Conservation (phyloP, 2,888 invertebrate species). For the Troglohyphantes excavatus region DNA sequence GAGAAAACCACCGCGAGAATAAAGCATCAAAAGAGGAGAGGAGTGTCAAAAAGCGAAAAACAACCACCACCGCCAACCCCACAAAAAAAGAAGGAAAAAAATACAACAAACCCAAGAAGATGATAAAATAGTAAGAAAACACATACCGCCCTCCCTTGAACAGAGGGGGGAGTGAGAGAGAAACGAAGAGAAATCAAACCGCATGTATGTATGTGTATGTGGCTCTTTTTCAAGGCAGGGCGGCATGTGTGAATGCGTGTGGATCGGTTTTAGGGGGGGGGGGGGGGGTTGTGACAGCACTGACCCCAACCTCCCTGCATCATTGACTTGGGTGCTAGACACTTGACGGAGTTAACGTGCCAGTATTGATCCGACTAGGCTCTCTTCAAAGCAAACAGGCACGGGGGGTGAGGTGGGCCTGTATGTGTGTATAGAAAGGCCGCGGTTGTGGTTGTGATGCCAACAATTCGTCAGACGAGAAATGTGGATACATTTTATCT, state of each 20-base stretch:
- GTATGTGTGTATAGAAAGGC: slow-evolving; percentile 53
- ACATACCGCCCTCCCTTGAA: no score
- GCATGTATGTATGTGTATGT: slow-evolving; percentile 52
- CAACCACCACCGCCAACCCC: slow-evolving; percentile 36
- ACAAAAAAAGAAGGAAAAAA: slow-evolving; percentile 10
- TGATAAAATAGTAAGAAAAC: slow-evolving; percentile 1
- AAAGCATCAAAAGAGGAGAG: slow-evolving; percentile 75
- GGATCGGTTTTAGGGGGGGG: slow-evolving; percentile 47
- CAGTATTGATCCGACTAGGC: slow-evolving; percentile 75
- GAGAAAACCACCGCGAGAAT: slow-evolving; percentile 74
- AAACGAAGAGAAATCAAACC: slow-evolving; percentile 54
- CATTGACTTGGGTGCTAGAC: slow-evolving; percentile 77
- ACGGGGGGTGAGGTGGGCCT: background rate
- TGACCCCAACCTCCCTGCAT: slow-evolving; percentile 76
- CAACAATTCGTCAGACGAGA: slow-evolving; percentile 70
- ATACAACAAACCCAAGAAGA: slow-evolving; percentile 7
- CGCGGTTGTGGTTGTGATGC: slow-evolving; percentile 22
- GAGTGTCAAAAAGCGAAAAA: slow-evolving; percentile 78
- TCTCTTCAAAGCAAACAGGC: slow-evolving; percentile 29
- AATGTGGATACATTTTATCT: slow-evolving; percentile 69
- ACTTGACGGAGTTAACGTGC: slow-evolving; percentile 78
- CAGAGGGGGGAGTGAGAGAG: no score
- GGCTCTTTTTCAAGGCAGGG: slow-evolving; percentile 27
- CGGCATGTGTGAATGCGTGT: slow-evolving; percentile 49
- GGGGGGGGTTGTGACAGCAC: slow-evolving; percentile 69